Conservation (phyloP, 2,113 vertebrate species). For the Platysteira castanea region DNA sequence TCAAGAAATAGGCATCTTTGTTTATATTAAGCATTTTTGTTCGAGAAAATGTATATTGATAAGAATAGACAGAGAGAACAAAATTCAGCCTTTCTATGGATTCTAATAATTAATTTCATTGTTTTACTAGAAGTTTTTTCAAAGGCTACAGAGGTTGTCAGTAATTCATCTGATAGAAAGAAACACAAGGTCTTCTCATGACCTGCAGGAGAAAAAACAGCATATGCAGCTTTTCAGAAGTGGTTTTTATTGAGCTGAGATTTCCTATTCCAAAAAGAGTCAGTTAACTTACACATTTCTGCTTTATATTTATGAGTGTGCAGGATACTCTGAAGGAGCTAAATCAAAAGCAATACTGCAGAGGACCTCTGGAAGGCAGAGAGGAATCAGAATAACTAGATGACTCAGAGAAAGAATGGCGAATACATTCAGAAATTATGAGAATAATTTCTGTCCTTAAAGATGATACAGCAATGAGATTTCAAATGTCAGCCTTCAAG, state of each 20-base stretch:
- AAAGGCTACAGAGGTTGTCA: not conserved
- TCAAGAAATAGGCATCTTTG: not conserved
- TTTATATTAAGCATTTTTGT: not conserved
- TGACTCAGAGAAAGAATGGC: not conserved
- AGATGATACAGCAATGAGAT: not conserved
- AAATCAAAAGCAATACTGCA: not conserved
- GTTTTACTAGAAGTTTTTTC: not conserved
- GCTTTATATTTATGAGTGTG: not conserved
- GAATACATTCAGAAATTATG: conserved; percentile 7
- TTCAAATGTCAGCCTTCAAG: conserved; percentile 44
- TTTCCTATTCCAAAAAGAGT: not conserved
- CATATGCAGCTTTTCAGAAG: not conserved
- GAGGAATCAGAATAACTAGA: not conserved
- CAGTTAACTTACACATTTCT: not conserved
- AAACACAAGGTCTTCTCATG: not conserved
- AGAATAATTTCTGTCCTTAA: conserved; percentile 6
- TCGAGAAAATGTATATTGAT: not conserved
- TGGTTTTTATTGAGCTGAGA: not conserved
- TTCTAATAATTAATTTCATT: not conserved
- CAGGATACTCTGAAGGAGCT: not conserved
- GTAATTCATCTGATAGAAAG: not conserved
- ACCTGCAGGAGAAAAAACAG: not conserved
- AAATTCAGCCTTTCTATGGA: not conserved
- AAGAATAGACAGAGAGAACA: not conserved
- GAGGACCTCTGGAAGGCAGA: not conserved